Percentiles rank a stretch among this genome's conserved stretches.
These are phyloP conservation scores for Drosophila percnosoma DNA, from an alignment of 2,888 invertebrate species.

Conservation along the genomic window DNA sequence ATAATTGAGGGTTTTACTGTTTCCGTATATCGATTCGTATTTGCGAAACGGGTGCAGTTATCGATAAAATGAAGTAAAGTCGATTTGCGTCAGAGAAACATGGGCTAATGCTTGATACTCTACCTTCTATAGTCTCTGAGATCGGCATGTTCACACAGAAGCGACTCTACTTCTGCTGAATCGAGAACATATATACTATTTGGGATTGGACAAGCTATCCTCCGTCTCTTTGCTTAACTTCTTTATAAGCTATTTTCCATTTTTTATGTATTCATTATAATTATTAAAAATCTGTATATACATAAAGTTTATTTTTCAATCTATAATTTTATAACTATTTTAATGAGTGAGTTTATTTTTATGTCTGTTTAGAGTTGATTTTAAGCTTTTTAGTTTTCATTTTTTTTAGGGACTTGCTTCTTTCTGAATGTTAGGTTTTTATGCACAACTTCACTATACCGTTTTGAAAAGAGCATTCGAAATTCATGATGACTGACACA, in stretches of 20 bases:
- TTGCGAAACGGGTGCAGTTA: background rate
- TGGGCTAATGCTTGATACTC: background rate
- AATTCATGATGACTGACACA: background rate
- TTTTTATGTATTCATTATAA: background rate
- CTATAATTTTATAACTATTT: background rate
- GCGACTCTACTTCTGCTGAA: background rate
- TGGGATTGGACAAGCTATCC: accelerated
- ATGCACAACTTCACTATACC: background rate
- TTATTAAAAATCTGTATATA: no score
- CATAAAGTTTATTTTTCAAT: background rate
- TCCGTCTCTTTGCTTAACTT: background rate
- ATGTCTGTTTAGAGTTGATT: background rate
- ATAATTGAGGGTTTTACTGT: background rate
- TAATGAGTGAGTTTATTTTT: background rate
- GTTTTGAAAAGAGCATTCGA: conserved; percentile 29
- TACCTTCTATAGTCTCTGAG: no score
- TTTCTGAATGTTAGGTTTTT: background rate
- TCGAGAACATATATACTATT: background rate
- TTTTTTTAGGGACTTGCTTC: no score
- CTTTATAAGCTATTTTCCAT: background rate
- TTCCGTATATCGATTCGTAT: background rate
- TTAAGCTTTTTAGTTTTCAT: no score
- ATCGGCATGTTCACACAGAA: background rate
- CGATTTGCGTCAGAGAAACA: background rate
- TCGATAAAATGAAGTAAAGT: background rate